These are phyloP conservation scores for Cremastinae sp. DNA, from an alignment of 2,888 invertebrate genomes.

Conservation along the genomic window DNA sequence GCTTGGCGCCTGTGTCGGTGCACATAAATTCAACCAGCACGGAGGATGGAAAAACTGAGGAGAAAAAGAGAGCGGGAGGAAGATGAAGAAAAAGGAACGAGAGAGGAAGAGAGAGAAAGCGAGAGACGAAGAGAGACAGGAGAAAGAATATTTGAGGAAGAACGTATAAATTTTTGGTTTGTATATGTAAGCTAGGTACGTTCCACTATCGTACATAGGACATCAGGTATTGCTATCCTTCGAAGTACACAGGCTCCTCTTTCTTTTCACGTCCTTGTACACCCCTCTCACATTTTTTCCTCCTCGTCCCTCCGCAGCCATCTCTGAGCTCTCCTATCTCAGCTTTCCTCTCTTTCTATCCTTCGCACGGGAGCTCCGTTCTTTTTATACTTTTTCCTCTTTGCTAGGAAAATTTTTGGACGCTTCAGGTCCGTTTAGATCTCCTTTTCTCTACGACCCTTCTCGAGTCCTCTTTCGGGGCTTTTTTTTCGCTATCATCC, in stretches of 20 bases:
- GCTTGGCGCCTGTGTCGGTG: not conserved
- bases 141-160: constrained; percentile 40
- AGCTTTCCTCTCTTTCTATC: not conserved
- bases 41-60: constrained; percentile 20
- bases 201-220: constrained; percentile 40
- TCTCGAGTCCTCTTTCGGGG: not conserved
- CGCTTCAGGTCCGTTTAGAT: constrained; percentile 11
- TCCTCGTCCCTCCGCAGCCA: not conserved
- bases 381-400: not conserved
- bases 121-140: constrained; percentile 13
- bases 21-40: constrained; percentile 1
- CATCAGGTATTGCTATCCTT: constrained; percentile 57
- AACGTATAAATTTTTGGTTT: constrained; percentile 61
- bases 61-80: not conserved
- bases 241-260: constrained; percentile 13
- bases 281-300: constrained; percentile 8
- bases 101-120: constrained; percentile 3
- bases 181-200: constrained; percentile 57
- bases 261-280: not conserved
- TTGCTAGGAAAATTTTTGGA: constrained; percentile 7
- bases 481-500: constrained; percentile 4
- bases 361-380: constrained; percentile 7
- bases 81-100: not conserved
- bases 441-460: not conserved
- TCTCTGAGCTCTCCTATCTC: too few species aligned